Conservation (phyloP, 2,797 vertebrate genomes). For the Thamnophis elegans region DNA sequence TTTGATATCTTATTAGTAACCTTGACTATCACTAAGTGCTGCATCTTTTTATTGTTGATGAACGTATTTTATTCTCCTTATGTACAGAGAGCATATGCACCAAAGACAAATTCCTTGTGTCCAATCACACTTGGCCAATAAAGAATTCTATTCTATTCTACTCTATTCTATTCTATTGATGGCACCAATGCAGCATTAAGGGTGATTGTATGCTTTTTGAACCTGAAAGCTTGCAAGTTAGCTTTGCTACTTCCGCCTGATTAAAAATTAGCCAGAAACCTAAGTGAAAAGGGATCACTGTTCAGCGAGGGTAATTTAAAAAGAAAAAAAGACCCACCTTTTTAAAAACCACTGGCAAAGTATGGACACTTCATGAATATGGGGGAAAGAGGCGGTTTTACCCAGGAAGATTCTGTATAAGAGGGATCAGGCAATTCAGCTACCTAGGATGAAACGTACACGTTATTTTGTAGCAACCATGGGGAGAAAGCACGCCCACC, state of each 20-base stretch:
- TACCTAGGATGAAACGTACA: background rate
- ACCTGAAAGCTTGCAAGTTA: background rate
- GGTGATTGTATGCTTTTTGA: background rate
- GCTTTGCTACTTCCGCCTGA: background rate
- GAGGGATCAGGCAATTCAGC: background rate
- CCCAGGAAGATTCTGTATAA: background rate
- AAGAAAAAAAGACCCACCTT: background rate
- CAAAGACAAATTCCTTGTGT: too few relatives aligned
- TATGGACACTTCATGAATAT: background rate
- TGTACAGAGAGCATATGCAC: too few relatives aligned
- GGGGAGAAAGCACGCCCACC: background rate
- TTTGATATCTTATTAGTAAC: too few relatives aligned
- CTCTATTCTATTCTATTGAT: background rate
- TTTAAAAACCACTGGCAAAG: background rate
- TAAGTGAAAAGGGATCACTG: background rate
- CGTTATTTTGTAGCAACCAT: background rate
- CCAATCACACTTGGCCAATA: too few relatives aligned
- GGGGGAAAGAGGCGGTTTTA: background rate
- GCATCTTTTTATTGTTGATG: too few relatives aligned
- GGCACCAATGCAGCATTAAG: background rate
- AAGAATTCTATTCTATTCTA: too few relatives aligned
- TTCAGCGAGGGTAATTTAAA: background rate
- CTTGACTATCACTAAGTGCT: too few relatives aligned
- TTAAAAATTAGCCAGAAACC: background rate
- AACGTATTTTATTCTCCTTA: too few relatives aligned